Conservation (phyloP, 23 tunicate genomes). For the Trididemnum miniatum region DNA sequence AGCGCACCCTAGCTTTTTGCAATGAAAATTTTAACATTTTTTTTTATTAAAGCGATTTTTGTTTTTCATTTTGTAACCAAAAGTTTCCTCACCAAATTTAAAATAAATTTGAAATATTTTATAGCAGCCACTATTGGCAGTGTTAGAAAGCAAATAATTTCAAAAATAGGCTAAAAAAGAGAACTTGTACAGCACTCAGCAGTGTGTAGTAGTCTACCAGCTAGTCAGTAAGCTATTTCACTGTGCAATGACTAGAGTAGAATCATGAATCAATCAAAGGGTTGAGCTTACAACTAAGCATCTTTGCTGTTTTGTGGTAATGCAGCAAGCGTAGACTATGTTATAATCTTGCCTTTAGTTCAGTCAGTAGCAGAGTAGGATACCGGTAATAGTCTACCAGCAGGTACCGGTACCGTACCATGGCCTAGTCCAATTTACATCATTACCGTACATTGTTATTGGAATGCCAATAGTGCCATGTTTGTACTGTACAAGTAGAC, state of each 20-base stretch:
- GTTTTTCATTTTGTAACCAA: conserved; percentile 5
- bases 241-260: background rate
- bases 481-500: background rate
- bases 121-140: background rate
- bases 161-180: background rate
- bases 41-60: background rate
- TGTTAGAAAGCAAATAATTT: background rate
- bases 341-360: background rate
- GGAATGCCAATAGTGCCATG: background rate
- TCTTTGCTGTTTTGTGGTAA: background rate
- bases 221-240: background rate
- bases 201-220: too few species aligned
- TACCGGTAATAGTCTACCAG: background rate
- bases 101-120: too few species aligned
- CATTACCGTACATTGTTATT: background rate
- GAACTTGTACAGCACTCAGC: background rate
- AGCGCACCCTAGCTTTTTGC: conserved; percentile 14
- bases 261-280: background rate
- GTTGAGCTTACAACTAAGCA: background rate
- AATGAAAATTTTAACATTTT: background rate
- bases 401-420: background rate
- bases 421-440: background rate
- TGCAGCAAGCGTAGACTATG: background rate
- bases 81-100: background rate
- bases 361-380: background rate